phyloP scores from a whole-genome alignment of 2,113 vertebrate species.

The Aix galericulata region DNA sequence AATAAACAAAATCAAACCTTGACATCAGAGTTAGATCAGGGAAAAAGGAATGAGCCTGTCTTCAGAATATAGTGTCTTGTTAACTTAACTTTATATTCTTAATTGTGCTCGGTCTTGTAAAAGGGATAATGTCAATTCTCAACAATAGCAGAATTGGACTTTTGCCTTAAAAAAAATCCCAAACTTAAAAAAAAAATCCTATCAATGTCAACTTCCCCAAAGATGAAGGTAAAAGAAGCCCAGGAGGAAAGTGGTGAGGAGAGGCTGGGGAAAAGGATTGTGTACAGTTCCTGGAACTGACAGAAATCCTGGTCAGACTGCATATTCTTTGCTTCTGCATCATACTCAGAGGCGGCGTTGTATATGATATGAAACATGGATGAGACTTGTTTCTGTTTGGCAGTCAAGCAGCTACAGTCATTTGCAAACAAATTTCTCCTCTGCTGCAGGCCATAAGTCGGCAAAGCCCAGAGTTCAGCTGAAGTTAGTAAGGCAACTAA shows the following conservation, averaged over 20 bases:
- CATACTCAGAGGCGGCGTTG: rapidly evolving
- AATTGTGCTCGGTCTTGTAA: neutral
- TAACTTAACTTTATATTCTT: neutral
- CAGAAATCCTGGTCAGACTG: neutral
- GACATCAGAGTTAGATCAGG: neutral
- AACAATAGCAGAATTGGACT: neutral
- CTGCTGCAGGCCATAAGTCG: neutral
- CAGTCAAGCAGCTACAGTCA: neutral
- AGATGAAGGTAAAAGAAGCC: neutral
- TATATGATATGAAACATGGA: neutral
- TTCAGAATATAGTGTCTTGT: neutral
- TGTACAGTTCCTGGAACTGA: neutral
- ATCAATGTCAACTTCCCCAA: neutral
- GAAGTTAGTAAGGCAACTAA: neutral
- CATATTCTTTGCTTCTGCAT: neutral
- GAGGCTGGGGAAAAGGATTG: neutral
- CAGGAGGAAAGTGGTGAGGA: neutral
- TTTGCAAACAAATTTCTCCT: neutral
- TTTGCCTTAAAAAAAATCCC: neutral
- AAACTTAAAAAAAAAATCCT: neutral
- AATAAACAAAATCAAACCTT: neutral
- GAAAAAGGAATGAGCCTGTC: neutral
- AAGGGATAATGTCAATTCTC: neutral
- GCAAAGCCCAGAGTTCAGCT: neutral
- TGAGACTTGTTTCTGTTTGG: neutral